A percentile compares a stretch with the other conserved stretches of the same genome.
Evolutionary conservation across 2,888 invertebrate species (phyloP).

Genomic region (Idaea biselata): DNA sequence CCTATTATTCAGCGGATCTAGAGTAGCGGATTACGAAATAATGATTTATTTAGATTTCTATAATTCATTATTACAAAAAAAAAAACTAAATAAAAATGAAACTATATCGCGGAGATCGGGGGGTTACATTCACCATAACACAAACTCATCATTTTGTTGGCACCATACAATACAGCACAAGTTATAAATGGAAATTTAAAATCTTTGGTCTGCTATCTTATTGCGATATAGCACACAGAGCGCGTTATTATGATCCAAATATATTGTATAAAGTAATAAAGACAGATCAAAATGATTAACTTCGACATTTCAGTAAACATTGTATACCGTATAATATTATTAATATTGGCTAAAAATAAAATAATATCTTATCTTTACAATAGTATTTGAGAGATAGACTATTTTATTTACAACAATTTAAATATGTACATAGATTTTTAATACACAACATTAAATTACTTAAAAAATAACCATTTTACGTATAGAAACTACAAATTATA

Average conservation of each 20-base stretch:
- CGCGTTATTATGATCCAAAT: conserved; percentile 24
- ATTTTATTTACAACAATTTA: conserved; percentile 76
- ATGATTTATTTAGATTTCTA: too few relatives aligned
- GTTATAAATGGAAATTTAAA: conserved; percentile 43
- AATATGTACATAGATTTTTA: conserved; percentile 68
- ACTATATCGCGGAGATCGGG: too few relatives aligned
- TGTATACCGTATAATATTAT: conserved; percentile 11
- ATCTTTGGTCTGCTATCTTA: conserved; percentile 72
- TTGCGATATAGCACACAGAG: conserved; percentile 48
- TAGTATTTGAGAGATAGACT: conserved; percentile 63
- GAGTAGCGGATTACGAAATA: too few relatives aligned
- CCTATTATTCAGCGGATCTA: too few relatives aligned
- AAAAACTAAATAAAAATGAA: too few relatives aligned
- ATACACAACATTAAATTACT: conserved; percentile 65
- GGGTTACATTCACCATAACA: conserved; percentile 15
- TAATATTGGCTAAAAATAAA: conserved; percentile 31
- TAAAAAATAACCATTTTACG: conserved; percentile 38
- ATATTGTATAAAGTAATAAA: conserved; percentile 21
- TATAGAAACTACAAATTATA: conserved; percentile 39
- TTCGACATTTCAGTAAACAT: conserved; percentile 21
- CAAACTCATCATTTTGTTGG: conserved; percentile 49
- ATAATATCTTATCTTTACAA: conserved; percentile 27
- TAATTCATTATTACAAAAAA: too few relatives aligned
- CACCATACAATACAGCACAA: conserved; percentile 60
- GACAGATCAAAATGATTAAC: conserved; percentile 28